Percentiles rank a stretch among this genome's conserved stretches.
These are phyloP conservation scores for Aphaenogaster floridana DNA, from an alignment of 1,140 invertebrate species.

Conservation along the genomic window DNA sequence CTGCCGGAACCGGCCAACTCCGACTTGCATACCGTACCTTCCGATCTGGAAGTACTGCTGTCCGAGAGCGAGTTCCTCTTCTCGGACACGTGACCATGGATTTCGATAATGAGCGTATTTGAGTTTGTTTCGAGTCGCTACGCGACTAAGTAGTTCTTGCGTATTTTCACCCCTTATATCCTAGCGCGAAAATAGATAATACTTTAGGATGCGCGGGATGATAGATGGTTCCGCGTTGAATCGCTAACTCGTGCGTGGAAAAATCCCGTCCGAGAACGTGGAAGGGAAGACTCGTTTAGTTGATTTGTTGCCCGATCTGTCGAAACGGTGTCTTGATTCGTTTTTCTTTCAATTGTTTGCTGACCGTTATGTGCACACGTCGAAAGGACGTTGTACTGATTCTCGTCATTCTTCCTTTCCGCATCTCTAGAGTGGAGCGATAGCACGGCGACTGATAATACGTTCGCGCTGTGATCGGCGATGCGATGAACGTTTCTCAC, in stretches of 20 bases:
- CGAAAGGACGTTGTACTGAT: constrained; percentile 8
- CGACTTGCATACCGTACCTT: constrained; percentile 89
- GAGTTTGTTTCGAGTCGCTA: constrained; percentile 34
- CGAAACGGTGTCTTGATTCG: background rate
- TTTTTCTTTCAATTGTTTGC: constrained; percentile 12
- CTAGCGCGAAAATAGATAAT: background rate
- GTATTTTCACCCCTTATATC: constrained; percentile 11
- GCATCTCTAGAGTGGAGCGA: constrained; percentile 18
- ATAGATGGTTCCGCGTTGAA: constrained; percentile 37
- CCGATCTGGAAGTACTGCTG: constrained; percentile 89
- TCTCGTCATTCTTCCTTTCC: constrained; percentile 45
- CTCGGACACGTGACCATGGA: constrained; percentile 86
- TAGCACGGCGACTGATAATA: background rate
- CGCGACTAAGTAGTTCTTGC: constrained; percentile 29
- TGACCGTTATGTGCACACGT: background rate
- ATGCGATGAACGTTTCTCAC: background rate
- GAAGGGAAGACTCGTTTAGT: constrained; percentile 43
- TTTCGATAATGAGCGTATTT: background rate
- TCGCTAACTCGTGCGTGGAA: constrained; percentile 14
- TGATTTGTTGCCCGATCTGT: constrained; percentile 14
- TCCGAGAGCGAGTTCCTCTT: constrained; percentile 89
- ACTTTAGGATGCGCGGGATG: constrained; percentile 28
- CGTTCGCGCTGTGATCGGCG: background rate
- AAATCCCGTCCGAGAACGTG: constrained; percentile 66
- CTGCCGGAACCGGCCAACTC: constrained; percentile 85